phyloP scores from a whole-genome alignment of 2,888 invertebrate species.

The Leptarthrus brevirostris region DNA sequence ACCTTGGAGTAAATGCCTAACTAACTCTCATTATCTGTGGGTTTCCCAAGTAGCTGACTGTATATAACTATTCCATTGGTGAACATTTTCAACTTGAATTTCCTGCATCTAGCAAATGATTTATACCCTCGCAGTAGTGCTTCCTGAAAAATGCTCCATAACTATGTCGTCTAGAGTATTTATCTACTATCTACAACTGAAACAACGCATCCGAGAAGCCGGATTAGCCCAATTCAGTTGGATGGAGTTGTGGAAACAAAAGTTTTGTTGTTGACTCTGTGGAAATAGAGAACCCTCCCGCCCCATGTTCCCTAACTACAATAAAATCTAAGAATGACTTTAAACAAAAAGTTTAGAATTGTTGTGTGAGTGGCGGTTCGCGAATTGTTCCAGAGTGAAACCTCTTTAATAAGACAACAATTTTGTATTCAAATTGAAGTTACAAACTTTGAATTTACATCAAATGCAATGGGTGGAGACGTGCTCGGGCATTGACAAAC shows the following conservation, averaged over 20 bases:
- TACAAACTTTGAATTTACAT: conserved; percentile 36
- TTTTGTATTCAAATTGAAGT: conserved; percentile 39
- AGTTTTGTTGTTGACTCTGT: conserved; percentile 28
- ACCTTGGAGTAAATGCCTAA: neutral
- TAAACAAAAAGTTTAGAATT: conserved; percentile 36
- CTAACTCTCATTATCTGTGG: conserved; percentile 4
- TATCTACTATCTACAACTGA: conserved; percentile 27
- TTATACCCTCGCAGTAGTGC: conserved; percentile 31
- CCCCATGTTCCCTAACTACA: neutral
- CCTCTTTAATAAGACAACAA: conserved; percentile 21
- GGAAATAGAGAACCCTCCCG: conserved; percentile 1
- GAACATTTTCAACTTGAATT: conserved; percentile 42
- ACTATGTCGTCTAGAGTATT: neutral
- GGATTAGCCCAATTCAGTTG: conserved; percentile 29
- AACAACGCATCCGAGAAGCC: conserved; percentile 22
- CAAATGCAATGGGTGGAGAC: neutral
- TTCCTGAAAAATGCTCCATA: neutral
- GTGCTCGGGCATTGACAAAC: neutral
- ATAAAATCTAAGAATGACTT: conserved; percentile 14
- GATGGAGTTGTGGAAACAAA: neutral
- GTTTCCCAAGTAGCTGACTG: neutral
- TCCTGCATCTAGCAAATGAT: conserved; percentile 35
- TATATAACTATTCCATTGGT: conserved; percentile 47
- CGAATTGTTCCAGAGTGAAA: conserved; percentile 7
- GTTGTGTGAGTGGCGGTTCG: conserved; percentile 21